These are phyloP conservation scores for Conus ventricosus DNA, from an alignment of 1,140 invertebrate species.

Conservation along the genomic window DNA sequence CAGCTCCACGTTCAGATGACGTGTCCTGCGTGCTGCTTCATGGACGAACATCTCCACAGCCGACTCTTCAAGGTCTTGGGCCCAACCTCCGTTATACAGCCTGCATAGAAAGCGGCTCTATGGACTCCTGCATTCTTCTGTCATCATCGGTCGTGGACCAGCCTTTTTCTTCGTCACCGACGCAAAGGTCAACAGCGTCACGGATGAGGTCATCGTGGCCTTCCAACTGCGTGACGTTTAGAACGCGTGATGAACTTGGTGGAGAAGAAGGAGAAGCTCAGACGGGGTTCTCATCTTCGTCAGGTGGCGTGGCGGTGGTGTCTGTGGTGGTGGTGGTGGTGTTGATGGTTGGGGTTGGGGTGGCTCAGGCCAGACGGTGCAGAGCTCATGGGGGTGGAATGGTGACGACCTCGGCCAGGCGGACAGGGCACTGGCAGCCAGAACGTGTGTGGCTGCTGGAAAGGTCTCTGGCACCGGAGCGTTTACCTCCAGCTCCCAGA, in stretches of 20 bases:
- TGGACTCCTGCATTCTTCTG: slow-evolving; percentile 26
- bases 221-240: slow-evolving; percentile 29
- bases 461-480: too few species aligned
- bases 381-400: too few species aligned
- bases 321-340: too few species aligned
- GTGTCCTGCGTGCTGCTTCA: slow-evolving; percentile 27
- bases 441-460: too few species aligned
- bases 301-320: too few species aligned
- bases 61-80: not conserved
- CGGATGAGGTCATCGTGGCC: slow-evolving; percentile 7
- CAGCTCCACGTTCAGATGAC: not conserved
- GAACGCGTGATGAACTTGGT: not conserved
- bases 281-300: not conserved
- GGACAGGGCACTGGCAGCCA: too few species aligned
- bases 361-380: too few species aligned
- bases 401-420: too few species aligned
- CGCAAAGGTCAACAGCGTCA: not conserved
- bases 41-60: not conserved
- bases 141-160: not conserved
- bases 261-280: not conserved
- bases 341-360: too few species aligned
- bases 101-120: slow-evolving; percentile 19
- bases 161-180: not conserved
- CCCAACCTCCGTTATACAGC: slow-evolving; percentile 3
- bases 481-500: too few species aligned